phyloP scores from a whole-genome alignment of 2,888 invertebrate genomes.

The Mesorhabditis spiculigera region DNA sequence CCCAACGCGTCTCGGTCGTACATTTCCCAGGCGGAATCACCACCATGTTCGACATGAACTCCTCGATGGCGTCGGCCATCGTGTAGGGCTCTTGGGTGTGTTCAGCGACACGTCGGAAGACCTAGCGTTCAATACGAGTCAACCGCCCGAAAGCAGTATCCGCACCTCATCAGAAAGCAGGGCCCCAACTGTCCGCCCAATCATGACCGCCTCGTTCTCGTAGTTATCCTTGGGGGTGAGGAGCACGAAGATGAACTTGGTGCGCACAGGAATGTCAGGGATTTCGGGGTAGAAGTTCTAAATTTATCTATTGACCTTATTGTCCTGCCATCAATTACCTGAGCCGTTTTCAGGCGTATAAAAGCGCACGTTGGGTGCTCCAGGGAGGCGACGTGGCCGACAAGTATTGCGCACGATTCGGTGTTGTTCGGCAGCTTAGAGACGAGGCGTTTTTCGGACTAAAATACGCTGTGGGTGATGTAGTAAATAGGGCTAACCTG shows the following conservation, averaged over 20 bases:
- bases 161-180: slow-evolving; percentile 60
- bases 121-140: no score
- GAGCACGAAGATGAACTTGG: slow-evolving; percentile 59
- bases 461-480: background rate
- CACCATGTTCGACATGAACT: slow-evolving; percentile 32
- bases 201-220: slow-evolving; percentile 36
- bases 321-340: background rate
- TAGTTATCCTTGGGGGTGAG: slow-evolving; percentile 57
- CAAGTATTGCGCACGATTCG: background rate
- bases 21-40: slow-evolving; percentile 53
- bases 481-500: no score
- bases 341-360: background rate
- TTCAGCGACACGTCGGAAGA: slow-evolving; percentile 38
- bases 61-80: slow-evolving; percentile 39
- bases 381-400: background rate
- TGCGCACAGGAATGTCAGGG: slow-evolving; percentile 58
- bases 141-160: no score
- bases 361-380: background rate
- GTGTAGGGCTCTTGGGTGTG: slow-evolving; percentile 25
- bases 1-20: slow-evolving; percentile 53
- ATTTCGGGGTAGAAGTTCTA: slow-evolving; percentile 31
- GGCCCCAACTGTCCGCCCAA: slow-evolving; percentile 60
- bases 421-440: background rate
- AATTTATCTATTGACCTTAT: background rate
- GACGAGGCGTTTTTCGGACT: background rate